Conservation (phyloP, 1,140 invertebrate genomes). For the Acromyrmex heyeri region DNA sequence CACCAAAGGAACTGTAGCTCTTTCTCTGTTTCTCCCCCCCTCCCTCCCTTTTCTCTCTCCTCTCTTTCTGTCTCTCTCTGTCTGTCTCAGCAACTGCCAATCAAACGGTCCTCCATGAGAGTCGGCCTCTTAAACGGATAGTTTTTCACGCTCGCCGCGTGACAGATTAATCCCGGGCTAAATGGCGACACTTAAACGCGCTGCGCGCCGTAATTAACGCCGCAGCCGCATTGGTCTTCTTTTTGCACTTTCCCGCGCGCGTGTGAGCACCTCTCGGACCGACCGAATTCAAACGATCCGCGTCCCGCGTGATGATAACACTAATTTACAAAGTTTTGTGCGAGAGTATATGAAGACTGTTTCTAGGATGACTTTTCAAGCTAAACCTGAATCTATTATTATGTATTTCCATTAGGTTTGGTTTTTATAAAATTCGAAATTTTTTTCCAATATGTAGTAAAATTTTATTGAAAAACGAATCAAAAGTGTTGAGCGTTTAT, state of each 20-base stretch:
- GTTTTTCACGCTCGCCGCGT: constrained; percentile 72
- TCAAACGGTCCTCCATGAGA: constrained; percentile 69
- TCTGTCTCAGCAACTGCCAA: constrained; percentile 74
- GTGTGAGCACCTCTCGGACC: not conserved
- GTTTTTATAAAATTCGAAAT: no score
- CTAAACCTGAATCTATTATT: no score
- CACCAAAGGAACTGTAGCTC: constrained; percentile 40
- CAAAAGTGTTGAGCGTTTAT: no score
- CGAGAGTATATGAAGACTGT: no score
- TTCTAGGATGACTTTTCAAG: no score
- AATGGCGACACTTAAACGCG: constrained; percentile 70
- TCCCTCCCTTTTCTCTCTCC: not conserved
- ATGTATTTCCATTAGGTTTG: no score
- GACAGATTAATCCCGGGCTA: constrained; percentile 75
- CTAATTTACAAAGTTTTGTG: not conserved
- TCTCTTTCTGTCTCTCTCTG: constrained; percentile 25
- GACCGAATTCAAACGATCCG: constrained; percentile 18
- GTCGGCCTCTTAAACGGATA: constrained; percentile 72
- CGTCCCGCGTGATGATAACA: not conserved
- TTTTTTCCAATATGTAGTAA: no score
- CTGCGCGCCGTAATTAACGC: constrained; percentile 70
- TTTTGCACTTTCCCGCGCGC: constrained; percentile 17
- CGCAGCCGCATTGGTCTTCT: constrained; percentile 4
- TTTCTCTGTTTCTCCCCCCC: constrained; percentile 2
- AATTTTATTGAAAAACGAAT: no score